These are phyloP conservation scores for Bufo gargarizans DNA, from an alignment of 2,113 vertebrate genomes.

Conservation along the genomic window DNA sequence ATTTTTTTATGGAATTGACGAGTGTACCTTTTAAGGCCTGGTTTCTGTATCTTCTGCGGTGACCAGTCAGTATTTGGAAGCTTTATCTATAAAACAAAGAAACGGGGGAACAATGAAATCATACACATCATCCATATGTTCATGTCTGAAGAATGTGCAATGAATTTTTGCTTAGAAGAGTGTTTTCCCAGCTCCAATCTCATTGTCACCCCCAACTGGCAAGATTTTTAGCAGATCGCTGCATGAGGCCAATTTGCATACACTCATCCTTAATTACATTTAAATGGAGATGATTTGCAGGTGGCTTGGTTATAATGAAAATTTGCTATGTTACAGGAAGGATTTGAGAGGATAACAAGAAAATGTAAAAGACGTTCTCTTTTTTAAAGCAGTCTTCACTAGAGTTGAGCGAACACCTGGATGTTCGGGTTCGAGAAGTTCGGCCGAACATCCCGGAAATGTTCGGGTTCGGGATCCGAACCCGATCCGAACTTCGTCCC, in stretches of 20 bases:
- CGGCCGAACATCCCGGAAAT: too few relatives aligned
- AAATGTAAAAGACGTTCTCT: not conserved
- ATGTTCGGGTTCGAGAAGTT: too few relatives aligned
- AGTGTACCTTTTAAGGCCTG: constrained; percentile 89
- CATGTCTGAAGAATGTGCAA: not conserved
- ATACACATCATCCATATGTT: not conserved
- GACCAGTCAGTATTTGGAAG: constrained; percentile 86
- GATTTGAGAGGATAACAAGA: constrained; percentile 29
- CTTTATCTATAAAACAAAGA: constrained; percentile 77
- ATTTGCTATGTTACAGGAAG: constrained; percentile 41
- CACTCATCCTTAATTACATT: constrained; percentile 59
- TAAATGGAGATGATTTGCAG: constrained; percentile 59
- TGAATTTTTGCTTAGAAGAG: constrained; percentile 38
- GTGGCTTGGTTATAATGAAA: constrained; percentile 54
- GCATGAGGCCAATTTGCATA: constrained; percentile 58
- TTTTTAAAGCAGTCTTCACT: constrained; percentile 16
- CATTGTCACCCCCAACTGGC: constrained; percentile 34
- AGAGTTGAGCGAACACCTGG: too few relatives aligned
- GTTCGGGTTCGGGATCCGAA: too few relatives aligned
- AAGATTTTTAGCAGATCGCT: constrained; percentile 56
- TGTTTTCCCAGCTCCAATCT: constrained; percentile 41
- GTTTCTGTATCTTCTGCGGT: constrained; percentile 76
- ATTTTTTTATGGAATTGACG: not conserved
- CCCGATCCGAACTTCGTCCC: too few relatives aligned
- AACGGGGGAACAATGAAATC: constrained; percentile 11